These are phyloP conservation scores for Siniperca knerii DNA, from an alignment of 2,113 vertebrate species.

Conservation along the genomic window DNA sequence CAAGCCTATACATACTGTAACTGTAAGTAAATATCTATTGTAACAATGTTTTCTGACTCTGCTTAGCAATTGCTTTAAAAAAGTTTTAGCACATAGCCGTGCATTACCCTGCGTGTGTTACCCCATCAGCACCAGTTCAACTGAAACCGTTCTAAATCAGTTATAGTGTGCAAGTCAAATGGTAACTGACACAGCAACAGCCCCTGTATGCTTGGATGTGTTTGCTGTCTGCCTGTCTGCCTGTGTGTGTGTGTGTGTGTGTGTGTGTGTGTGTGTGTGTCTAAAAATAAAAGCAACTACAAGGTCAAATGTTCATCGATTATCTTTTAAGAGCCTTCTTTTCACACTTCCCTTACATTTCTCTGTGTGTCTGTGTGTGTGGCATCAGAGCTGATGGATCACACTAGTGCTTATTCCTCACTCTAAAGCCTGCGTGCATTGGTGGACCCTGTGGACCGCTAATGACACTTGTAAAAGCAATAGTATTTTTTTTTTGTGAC, in stretches of 20 bases:
- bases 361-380: neutral
- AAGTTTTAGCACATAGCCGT: neutral
- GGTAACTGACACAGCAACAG: constrained; percentile 32
- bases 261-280: neutral
- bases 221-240: neutral
- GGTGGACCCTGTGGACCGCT: constrained; percentile 16
- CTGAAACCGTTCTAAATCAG: neutral
- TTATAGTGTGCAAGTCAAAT: constrained; percentile 10
- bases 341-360: constrained; percentile 13
- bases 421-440: constrained; percentile 11
- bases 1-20: neutral
- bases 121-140: neutral
- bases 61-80: neutral
- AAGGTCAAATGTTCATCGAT: constrained; percentile 48
- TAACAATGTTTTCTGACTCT: neutral
- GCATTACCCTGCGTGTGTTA: neutral
- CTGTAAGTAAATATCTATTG: neutral
- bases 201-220: neutral
- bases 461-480: constrained; percentile 55
- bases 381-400: neutral
- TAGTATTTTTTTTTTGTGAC: constrained; percentile 36
- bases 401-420: constrained; percentile 1
- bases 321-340: constrained; percentile 33
- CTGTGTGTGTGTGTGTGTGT: neutral
- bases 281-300: constrained; percentile 39